Evolutionary conservation across 2,888 invertebrate species (phyloP).

Genomic region (Fragum whitleyi): DNA sequence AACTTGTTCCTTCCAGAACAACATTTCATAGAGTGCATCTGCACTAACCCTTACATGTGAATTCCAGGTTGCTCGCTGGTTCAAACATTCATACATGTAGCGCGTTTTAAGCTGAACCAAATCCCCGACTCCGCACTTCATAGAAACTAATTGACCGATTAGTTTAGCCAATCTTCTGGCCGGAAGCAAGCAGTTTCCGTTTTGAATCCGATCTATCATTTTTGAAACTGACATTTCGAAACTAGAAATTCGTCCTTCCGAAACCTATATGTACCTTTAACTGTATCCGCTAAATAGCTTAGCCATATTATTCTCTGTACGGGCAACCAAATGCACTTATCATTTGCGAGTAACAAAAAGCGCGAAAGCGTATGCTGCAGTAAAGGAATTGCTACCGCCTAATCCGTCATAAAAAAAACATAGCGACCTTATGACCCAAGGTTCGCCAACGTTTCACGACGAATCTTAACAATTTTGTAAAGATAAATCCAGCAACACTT

Average conservation of each 20-base stretch:
- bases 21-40: slow-evolving; percentile 14
- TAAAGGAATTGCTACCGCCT: slow-evolving; percentile 28
- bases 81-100: slow-evolving; percentile 36
- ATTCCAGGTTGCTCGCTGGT: slow-evolving; percentile 40
- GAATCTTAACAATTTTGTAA: slow-evolving; percentile 48
- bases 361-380: slow-evolving; percentile 14
- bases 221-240: background rate
- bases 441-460: slow-evolving; percentile 45
- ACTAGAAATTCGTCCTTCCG: slow-evolving; percentile 36
- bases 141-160: slow-evolving; percentile 43
- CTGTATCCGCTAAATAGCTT: slow-evolving; percentile 51
- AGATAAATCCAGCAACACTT: slow-evolving; percentile 50
- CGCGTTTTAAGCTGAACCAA: slow-evolving; percentile 35
- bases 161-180: slow-evolving; percentile 43
- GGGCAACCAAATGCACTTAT: slow-evolving; percentile 59
- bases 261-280: slow-evolving; percentile 29
- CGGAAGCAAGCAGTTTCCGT: slow-evolving; percentile 13
- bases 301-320: slow-evolving; percentile 44
- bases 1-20: slow-evolving; percentile 21
- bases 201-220: background rate
- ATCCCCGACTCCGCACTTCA: slow-evolving; percentile 36
- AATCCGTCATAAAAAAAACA: slow-evolving; percentile 61
- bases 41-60: slow-evolving; percentile 28
- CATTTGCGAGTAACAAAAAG: slow-evolving; percentile 50
- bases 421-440: slow-evolving; percentile 39